Conservation (phyloP, 2,888 invertebrate species). For the Eupithecia tripunctaria region DNA sequence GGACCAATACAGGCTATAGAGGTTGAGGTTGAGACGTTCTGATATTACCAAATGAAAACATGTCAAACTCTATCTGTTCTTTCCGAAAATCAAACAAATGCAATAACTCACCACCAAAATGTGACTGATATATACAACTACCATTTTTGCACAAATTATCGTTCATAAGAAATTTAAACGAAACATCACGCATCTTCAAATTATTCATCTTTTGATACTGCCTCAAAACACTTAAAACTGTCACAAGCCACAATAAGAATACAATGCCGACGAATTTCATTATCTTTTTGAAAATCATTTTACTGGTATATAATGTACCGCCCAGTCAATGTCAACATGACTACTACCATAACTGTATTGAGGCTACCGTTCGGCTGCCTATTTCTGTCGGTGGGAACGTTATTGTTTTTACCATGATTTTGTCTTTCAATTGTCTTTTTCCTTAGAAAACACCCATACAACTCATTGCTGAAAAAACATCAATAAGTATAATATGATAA, state of each 20-base stretch:
- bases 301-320: not conserved
- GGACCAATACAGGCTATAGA: no score
- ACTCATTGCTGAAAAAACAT: not conserved
- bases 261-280: conserved; percentile 48
- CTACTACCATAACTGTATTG: not conserved
- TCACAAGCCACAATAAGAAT: conserved; percentile 57
- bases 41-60: no score
- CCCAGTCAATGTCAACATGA: not conserved
- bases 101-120: conserved; percentile 4
- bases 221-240: conserved; percentile 53
- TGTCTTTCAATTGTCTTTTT: conserved; percentile 3
- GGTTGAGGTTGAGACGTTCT: no score
- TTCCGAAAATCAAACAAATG: not conserved
- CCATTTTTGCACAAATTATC: not conserved
- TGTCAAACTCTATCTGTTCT: not conserved
- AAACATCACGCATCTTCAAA: conserved; percentile 30
- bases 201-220: conserved; percentile 46
- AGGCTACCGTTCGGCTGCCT: not conserved
- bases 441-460: not conserved
- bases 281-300: conserved; percentile 41
- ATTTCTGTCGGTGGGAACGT: conserved; percentile 14
- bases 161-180: conserved; percentile 5
- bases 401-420: conserved; percentile 7
- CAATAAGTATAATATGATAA: not conserved
- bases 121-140: not conserved